Conservation (phyloP, 2,888 invertebrate genomes). For the Cynaeus angustus region DNA sequence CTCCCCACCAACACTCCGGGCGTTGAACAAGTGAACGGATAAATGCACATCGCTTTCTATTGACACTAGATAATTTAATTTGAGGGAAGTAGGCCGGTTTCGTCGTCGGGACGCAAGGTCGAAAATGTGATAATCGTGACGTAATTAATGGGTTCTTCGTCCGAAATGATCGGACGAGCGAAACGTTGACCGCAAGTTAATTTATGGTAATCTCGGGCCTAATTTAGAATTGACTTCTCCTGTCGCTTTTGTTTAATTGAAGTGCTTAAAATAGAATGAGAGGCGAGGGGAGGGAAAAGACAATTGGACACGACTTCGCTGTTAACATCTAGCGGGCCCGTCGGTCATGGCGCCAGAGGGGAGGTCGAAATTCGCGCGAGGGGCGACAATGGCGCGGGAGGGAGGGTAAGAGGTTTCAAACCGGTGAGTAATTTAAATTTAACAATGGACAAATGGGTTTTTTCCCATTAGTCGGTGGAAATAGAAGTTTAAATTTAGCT, state of each 20-base stretch:
- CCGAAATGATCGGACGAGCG: neutral
- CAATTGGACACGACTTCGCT: conserved; percentile 15
- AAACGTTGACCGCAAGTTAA: conserved; percentile 17
- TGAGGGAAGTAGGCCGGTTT: neutral
- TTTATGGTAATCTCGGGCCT: conserved; percentile 18
- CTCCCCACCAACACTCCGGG: neutral
- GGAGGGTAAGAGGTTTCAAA: too few species aligned
- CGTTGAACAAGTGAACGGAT: neutral
- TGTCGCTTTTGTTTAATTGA: conserved; percentile 24
- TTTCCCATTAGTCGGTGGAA: too few species aligned
- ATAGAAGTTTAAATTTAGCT: too few species aligned
- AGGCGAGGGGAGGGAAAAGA: neutral
- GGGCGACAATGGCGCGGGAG: neutral
- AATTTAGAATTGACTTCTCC: conserved; percentile 4
- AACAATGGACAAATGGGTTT: too few species aligned
- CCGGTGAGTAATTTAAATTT: too few species aligned
- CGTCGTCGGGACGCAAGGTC: neutral
- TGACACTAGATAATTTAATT: conserved; percentile 10
- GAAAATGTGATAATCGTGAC: neutral
- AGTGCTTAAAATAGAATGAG: conserved; percentile 8
- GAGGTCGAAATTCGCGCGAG: conserved; percentile 7
- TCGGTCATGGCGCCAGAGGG: conserved; percentile 21
- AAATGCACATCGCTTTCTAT: conserved; percentile 19
- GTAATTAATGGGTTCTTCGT: neutral
- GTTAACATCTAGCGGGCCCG: conserved; percentile 1